Evolutionary conservation across 2,888 invertebrate genomes (phyloP).

Genomic region (Hyles lineata): DNA sequence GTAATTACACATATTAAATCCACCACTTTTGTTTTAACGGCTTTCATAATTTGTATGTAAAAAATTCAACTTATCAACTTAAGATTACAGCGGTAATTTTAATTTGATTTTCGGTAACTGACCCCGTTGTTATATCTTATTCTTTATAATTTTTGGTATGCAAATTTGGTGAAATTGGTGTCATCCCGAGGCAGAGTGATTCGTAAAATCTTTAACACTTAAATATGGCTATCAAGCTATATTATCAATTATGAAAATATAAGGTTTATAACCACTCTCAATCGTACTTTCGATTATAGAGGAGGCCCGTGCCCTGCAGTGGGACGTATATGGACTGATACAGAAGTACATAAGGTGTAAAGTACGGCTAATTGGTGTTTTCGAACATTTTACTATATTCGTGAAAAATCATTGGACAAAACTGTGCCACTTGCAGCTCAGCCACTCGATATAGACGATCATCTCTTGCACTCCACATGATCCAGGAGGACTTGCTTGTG

Average conservation of each 20-base stretch:
- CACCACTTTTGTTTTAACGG: not conserved
- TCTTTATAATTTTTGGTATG: not conserved
- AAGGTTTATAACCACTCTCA: too few relatives aligned
- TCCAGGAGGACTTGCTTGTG: too few relatives aligned
- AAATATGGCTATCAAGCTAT: not conserved
- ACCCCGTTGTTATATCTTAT: not conserved
- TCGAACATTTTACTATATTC: too few relatives aligned
- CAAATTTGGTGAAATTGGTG: conserved; percentile 6
- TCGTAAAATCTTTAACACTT: not conserved
- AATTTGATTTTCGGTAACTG: not conserved
- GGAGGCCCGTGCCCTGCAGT: too few relatives aligned
- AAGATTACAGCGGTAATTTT: conserved; percentile 17
- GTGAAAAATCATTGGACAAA: too few relatives aligned
- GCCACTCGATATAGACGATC: too few relatives aligned
- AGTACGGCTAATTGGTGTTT: too few relatives aligned
- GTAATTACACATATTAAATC: not conserved
- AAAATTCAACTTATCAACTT: not conserved
- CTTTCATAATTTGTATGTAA: not conserved
- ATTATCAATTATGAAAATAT: not conserved
- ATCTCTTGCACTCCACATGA: too few relatives aligned
- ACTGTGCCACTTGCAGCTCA: too few relatives aligned
- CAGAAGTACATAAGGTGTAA: too few relatives aligned
- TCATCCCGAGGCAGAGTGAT: not conserved
- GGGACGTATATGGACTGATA: too few relatives aligned
- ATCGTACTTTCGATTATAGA: too few relatives aligned